A percentile compares a stretch with the other conserved stretches of the same genome.
phyloP scores from a whole-genome alignment of 1,140 invertebrate species.

The Globodera rostochiensis region DNA sequence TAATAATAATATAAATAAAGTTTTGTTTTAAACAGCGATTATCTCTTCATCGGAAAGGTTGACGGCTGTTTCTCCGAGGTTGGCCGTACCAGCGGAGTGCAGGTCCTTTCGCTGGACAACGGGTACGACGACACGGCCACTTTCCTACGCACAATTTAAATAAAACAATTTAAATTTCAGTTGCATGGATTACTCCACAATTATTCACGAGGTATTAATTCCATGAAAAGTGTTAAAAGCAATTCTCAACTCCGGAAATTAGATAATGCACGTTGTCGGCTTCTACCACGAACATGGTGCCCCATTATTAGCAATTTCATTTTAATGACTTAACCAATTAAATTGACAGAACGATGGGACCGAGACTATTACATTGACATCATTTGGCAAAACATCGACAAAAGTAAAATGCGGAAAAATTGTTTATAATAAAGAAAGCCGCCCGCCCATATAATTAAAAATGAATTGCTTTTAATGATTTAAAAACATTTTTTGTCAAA shows the following conservation, averaged over 20 bases:
- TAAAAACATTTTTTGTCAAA: conserved; percentile 8
- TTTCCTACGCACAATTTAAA: no score
- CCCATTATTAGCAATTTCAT: background rate
- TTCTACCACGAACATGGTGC: conserved; percentile 64
- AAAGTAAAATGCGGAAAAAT: conserved; percentile 38
- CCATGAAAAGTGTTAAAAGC: background rate
- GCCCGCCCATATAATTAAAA: no score
- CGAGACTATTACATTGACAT: conserved; percentile 64
- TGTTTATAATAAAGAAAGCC: no score
- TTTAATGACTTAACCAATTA: background rate
- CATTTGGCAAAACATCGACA: conserved; percentile 65
- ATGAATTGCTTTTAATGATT: no score
- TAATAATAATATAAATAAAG: background rate
- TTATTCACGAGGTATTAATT: conserved; percentile 55
- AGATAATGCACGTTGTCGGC: conserved; percentile 63
- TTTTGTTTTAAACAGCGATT: conserved; percentile 45
- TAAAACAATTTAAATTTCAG: conserved; percentile 26
- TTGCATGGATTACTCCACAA: conserved; percentile 65
- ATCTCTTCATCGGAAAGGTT: conserved; percentile 65
- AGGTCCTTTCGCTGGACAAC: conserved; percentile 64
- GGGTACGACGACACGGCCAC: conserved; percentile 32
- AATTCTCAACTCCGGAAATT: background rate
- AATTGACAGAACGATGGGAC: conserved; percentile 55
- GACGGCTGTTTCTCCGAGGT: conserved; percentile 66
- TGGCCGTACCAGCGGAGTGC: conserved; percentile 62